Conservation (phyloP, 1,140 invertebrate genomes). For the Potamilus streckersoni region DNA sequence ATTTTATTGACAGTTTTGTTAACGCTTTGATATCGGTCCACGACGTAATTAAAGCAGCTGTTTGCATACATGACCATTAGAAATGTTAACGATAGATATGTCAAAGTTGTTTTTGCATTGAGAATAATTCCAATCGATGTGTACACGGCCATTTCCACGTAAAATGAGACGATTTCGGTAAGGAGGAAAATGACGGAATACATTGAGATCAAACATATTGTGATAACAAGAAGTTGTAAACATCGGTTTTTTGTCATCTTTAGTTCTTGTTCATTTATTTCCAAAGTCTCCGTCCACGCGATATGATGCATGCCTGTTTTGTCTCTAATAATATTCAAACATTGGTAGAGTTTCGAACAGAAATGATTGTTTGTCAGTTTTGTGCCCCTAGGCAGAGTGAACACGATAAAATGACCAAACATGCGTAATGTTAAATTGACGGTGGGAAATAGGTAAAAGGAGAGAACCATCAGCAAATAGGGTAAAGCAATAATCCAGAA, state of each 20-base stretch:
- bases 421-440: slow-evolving; percentile 36
- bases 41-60: slow-evolving; percentile 41
- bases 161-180: slow-evolving; percentile 45
- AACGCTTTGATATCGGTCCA: slow-evolving; percentile 41
- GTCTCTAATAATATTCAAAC: not conserved
- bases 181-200: slow-evolving; percentile 45
- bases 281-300: not conserved
- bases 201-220: slow-evolving; percentile 44
- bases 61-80: slow-evolving; percentile 46
- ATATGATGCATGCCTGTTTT: not conserved
- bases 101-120: slow-evolving; percentile 41
- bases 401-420: slow-evolving; percentile 37
- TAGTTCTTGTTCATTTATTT: not conserved
- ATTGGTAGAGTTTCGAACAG: not conserved
- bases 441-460: slow-evolving; percentile 40
- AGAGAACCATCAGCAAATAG: slow-evolving; percentile 25
- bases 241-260: slow-evolving; percentile 4
- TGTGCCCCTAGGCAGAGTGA: slow-evolving; percentile 25
- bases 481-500: slow-evolving; percentile 32
- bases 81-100: slow-evolving; percentile 41
- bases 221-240: slow-evolving; percentile 34
- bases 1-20: slow-evolving; percentile 39
- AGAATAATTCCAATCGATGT: slow-evolving; percentile 55
- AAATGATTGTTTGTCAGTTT: not conserved
- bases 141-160: slow-evolving; percentile 47